These are phyloP conservation scores for Blastobasis lacticolella DNA, from an alignment of 2,888 invertebrate genomes.

Conservation along the genomic window DNA sequence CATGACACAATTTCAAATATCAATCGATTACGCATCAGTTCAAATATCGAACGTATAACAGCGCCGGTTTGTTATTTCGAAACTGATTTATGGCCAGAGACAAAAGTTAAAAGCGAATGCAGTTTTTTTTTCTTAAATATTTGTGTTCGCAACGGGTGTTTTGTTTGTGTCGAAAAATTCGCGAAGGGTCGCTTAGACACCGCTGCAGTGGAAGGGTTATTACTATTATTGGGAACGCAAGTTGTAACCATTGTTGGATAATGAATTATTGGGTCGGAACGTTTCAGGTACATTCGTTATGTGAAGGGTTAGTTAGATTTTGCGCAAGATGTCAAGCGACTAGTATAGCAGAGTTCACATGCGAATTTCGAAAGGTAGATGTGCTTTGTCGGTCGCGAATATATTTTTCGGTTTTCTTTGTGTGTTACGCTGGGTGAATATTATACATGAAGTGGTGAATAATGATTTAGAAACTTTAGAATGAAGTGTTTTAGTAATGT, in stretches of 20 bases:
- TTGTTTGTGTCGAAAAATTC: conserved; percentile 68
- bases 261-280: conserved; percentile 73
- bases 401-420: too few relatives aligned
- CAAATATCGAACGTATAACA: conserved; percentile 51
- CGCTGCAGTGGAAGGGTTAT: conserved; percentile 58
- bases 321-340: conserved; percentile 56
- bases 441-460: too few relatives aligned
- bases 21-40: conserved; percentile 57
- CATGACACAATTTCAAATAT: conserved; percentile 18
- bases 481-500: too few relatives aligned
- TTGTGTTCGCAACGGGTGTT: conserved; percentile 69
- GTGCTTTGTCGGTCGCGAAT: too few relatives aligned
- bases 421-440: too few relatives aligned
- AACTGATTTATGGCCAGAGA: conserved; percentile 68
- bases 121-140: conserved; percentile 60
- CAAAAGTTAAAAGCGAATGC: conserved; percentile 54
- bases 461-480: too few relatives aligned
- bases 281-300: conserved; percentile 71
- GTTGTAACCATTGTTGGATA: conserved; percentile 65
- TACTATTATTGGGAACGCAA: conserved; percentile 65
- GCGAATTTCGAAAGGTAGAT: conserved; percentile 34
- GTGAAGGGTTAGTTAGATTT: conserved; percentile 60
- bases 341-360: conserved; percentile 46
- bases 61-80: conserved; percentile 54
- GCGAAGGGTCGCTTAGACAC: conserved; percentile 63